A percentile compares a stretch with the other conserved stretches of the same genome.
phyloP scores from a whole-genome alignment of 2,113 vertebrate genomes.

The Oryzias curvinotus region DNA sequence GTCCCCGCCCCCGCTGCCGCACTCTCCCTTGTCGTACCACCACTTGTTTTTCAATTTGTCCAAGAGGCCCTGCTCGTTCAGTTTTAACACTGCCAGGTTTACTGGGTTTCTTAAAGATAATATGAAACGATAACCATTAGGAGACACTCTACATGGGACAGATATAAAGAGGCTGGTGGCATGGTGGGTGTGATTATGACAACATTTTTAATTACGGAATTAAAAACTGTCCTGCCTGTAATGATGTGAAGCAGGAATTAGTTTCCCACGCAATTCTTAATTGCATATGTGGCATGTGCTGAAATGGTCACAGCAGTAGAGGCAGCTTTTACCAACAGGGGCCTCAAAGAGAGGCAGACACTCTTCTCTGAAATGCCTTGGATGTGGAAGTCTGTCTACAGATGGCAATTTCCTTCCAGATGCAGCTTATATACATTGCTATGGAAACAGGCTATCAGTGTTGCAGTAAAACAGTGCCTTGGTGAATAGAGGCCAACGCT shows the following conservation, averaged over 20 bases:
- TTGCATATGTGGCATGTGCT: constrained; percentile 46
- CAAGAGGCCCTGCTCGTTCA: constrained; percentile 99
- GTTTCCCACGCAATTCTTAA: constrained; percentile 53
- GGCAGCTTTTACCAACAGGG: constrained; percentile 74
- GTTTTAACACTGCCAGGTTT: constrained; percentile 99
- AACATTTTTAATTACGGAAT: constrained; percentile 43
- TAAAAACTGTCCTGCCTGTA: constrained; percentile 50
- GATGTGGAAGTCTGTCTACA: constrained; percentile 43
- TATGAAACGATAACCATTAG: constrained; percentile 86
- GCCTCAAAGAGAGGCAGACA: constrained; percentile 57
- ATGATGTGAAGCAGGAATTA: constrained; percentile 62
- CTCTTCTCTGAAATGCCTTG: constrained; percentile 46
- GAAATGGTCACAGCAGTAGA: constrained; percentile 51
- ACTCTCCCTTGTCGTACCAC: constrained; percentile 99
- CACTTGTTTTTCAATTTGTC: constrained; percentile 99
- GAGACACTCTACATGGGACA: constrained; percentile 65
- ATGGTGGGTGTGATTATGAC: constrained; percentile 69
- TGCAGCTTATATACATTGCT: constrained; percentile 39
- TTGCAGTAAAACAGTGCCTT: constrained; percentile 32
- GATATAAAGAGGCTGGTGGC: constrained; percentile 55
- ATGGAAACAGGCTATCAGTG: constrained; percentile 49
- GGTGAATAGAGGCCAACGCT: constrained; percentile 15
- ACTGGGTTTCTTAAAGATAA: constrained; percentile 99
- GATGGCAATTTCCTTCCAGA: constrained; percentile 58
- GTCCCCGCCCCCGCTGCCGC: constrained; percentile 99